Base-by-base conservation (phyloP, 2,888 invertebrate genomes). In the Celastrina argiolus region DNA sequence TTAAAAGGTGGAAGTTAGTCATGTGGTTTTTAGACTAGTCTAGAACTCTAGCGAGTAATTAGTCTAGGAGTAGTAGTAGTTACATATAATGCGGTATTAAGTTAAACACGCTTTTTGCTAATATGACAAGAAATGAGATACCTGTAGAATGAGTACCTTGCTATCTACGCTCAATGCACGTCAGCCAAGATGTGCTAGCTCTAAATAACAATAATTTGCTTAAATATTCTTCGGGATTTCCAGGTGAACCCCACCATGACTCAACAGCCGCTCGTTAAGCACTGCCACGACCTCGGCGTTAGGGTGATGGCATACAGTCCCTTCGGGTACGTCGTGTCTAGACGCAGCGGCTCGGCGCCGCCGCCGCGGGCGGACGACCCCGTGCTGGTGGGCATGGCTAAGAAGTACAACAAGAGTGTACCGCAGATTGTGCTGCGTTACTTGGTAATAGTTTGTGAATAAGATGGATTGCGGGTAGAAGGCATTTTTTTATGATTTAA, bases 221-320 rank as follows among this genome's bases (percentile, higher is more conserved):
- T 26, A 16, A 8, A 16, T 1, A 14, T 4, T 5, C 6, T 22
- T 8, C 12, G 22, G 28, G 2, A 58, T 12, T 83, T 82, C n/a
- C 87, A 93, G 92, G 92, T 92, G 0, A 91, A 88, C 74, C 94
- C 96, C 22, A 94, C 95, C 16, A 81, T 96, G 14, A 94, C 94
- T 58, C 95, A 97, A 78, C 93, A 92, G 71, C 89, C 93, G 39
- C 77, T 97, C 56, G 93, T 94, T 1, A 81, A 93, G 2, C 96
- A 94, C 74, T 95, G 97, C 80, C 92, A 93, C 68, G 83, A 92
- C 28, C 88, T 92, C 18, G 93, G 89, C 8, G 93, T 97, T 28
- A 87, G 92, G 0, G 82, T 97, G 66, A 95, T 92, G 81, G 96
- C 92, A 0, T 97, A 95, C 83, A 94, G 95, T 71, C 96, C 97